Percentiles rank a stretch among this genome's conserved stretches.
These are phyloP conservation scores for Rhinopomastus cyanomelas DNA, from an alignment of 2,113 vertebrate genomes.

Conservation along the genomic window DNA sequence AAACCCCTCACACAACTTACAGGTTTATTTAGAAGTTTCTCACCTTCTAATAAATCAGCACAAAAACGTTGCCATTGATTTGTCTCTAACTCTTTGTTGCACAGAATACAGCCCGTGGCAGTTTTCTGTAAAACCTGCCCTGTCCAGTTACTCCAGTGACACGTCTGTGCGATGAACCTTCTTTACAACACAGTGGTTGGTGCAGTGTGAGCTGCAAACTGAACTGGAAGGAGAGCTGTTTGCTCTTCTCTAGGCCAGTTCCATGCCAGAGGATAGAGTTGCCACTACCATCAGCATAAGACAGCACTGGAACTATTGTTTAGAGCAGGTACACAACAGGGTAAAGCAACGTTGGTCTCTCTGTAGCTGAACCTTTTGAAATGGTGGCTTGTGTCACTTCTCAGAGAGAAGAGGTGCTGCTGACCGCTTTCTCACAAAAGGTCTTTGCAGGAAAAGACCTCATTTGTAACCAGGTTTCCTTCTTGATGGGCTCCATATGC, in stretches of 20 bases:
- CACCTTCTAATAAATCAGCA: neutral
- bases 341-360: neutral
- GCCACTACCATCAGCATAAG: neutral
- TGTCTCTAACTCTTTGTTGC: neutral
- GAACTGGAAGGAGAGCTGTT: neutral
- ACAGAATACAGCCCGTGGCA: no score
- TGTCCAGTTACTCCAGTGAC: neutral
- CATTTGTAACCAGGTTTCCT: neutral
- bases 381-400: neutral
- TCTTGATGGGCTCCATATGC: neutral
- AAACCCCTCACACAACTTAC: neutral
- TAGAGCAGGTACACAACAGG: neutral
- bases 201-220: neutral
- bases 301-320: neutral
- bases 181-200: neutral
- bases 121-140: neutral
- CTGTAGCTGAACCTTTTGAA: neutral
- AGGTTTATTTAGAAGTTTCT: neutral
- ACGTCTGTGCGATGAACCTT: neutral
- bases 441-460: neutral
- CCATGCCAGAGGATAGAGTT: neutral
- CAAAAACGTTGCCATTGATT: fast-evolving
- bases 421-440: neutral
- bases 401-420: neutral
- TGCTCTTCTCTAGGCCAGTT: neutral